phyloP scores from a whole-genome alignment of 30 jellyfish, hydroid and myxozoan species.

The Sanderia malayensis region DNA sequence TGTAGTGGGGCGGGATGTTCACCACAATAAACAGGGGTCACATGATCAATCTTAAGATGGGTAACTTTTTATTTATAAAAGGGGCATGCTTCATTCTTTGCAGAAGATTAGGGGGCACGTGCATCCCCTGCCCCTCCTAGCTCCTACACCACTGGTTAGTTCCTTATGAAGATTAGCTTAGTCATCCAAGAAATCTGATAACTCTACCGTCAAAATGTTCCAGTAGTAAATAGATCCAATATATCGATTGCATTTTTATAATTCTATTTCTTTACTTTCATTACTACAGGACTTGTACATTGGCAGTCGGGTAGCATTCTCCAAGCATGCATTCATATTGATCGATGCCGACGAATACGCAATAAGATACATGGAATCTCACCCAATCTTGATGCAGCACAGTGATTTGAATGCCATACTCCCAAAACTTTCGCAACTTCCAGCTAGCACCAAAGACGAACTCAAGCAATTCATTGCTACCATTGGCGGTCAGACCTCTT shows the following conservation, averaged over 20 bases:
- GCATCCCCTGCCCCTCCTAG: too few relatives aligned
- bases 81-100: too few relatives aligned
- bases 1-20: too few relatives aligned
- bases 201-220: too few relatives aligned
- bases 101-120: too few relatives aligned
- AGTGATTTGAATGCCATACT: slow-evolving; percentile 54
- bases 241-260: neutral
- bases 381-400: slow-evolving; percentile 74
- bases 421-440: slow-evolving; percentile 55
- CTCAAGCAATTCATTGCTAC: slow-evolving; percentile 58
- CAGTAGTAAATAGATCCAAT: too few relatives aligned
- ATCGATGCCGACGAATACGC: slow-evolving; percentile 96
- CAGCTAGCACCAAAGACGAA: slow-evolving; percentile 53
- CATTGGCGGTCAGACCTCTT: slow-evolving; percentile 57
- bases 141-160: too few relatives aligned
- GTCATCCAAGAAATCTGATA: too few relatives aligned
- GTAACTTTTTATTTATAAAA: too few relatives aligned
- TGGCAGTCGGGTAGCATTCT: slow-evolving; percentile 70
- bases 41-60: too few relatives aligned
- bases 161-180: too few relatives aligned
- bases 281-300: slow-evolving; percentile 71
- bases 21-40: too few relatives aligned
- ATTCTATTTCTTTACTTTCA: slow-evolving; percentile 6
- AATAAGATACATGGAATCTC: slow-evolving; percentile 75
- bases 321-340: slow-evolving; percentile 82